Evolutionary conservation across 2,113 vertebrate genomes (phyloP), one percentile per base, ranked within the genome.

Genomic region (Tragelaphus imberbis): DNA sequence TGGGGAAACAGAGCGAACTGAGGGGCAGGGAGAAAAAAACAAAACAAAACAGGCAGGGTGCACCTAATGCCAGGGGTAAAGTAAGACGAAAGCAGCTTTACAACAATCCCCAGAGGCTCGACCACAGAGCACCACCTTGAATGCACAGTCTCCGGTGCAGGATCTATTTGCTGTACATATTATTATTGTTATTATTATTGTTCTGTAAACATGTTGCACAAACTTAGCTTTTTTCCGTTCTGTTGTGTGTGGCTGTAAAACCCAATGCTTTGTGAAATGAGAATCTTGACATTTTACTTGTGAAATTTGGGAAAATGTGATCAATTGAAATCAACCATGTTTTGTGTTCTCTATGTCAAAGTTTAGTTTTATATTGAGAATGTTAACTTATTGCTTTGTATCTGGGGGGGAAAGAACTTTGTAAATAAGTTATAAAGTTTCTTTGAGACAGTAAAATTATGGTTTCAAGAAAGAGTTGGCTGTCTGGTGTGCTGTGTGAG

Each of bases 361-460:
- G 99, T 99, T 99, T 99, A 99, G 99, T 99, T 99, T 99, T 99
- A 99, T 99, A 99, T 99, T 99, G 99, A 99, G 99, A 99, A 99
- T 99, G 99, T 99, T 99, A 99, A 99, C 99, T 99, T 99, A 99
- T 99, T 99, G 98, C 99, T 99, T 99, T 99, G 99, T 99, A 99
- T 98, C 98, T 98, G 97, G 98, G 96, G 95, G 95, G 86, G 97
- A 98, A 97, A 98, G 99, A 99, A 99, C 99, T 99, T 99, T 99
- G 99, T 99, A 99, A 98, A 99, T 99, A 99, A 98, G 99, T 99
- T 99, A 99, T 99, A 99, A 99, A 99, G 98, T 99, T 99, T 99
- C 98, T 99, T 98, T 99, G 99, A 99, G 98, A 99, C 99, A 99
- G 99, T 99, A 99, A 99, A 99, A 99, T 98, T 99, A 99, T 99